A percentile compares a stretch with the other conserved stretches of the same genome.
Conservation (phyloP, 2,113 vertebrate species). For the Sylvia atricapilla region DNA sequence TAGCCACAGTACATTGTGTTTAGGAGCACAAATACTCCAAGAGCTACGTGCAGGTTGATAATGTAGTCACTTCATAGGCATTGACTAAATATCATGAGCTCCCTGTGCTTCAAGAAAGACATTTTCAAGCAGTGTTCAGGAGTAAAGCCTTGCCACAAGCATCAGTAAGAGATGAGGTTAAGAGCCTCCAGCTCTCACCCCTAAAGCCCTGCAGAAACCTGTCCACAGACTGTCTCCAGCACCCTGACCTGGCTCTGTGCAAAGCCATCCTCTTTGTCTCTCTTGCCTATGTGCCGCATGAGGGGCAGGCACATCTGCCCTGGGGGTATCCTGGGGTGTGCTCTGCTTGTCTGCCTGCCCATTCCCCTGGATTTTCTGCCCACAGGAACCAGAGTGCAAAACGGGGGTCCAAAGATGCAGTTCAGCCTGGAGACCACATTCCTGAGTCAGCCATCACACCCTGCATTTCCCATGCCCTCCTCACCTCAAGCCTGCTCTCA, state of each 20-base stretch:
- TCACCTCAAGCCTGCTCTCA: not conserved
- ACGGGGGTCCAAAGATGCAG: fast-evolving
- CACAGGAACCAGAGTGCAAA: not conserved
- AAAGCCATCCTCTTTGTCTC: not conserved
- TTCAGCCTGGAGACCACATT: not conserved
- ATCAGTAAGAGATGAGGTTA: not conserved
- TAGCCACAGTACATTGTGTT: not conserved
- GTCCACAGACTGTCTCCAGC: not conserved
- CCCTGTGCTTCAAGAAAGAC: not conserved
- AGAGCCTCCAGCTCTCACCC: not conserved
- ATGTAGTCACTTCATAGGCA: not conserved
- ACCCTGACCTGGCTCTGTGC: not conserved
- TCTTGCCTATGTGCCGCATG: fast-evolving
- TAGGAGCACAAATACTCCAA: not conserved
- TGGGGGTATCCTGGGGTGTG: not conserved
- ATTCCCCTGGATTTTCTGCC: not conserved
- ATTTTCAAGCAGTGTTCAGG: not conserved
- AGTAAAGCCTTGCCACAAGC: not conserved
- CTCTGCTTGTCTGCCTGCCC: not conserved
- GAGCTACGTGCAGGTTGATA: not conserved
- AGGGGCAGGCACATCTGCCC: fast-evolving
- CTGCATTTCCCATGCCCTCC: not conserved
- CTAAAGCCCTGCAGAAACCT: not conserved
- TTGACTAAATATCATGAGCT: not conserved
- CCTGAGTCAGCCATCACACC: not conserved